These are phyloP conservation scores for Polydrusus pterygomalis DNA, from an alignment of 2,888 invertebrate genomes.

Conservation along the genomic window DNA sequence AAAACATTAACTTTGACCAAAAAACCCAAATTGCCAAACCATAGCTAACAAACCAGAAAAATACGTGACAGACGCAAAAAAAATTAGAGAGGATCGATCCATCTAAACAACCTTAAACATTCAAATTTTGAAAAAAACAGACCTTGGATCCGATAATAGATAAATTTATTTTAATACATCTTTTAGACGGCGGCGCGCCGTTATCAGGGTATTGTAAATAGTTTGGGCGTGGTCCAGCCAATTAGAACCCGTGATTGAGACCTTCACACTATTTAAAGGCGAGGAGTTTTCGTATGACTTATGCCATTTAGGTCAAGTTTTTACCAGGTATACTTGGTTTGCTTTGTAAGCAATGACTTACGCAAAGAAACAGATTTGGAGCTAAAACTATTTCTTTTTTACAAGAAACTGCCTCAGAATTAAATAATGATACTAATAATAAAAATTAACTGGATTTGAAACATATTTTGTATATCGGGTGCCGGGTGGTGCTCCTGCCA, in stretches of 20 bases:
- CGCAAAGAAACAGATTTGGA: too few species aligned
- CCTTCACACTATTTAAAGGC: conserved; percentile 54
- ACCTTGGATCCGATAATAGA: conserved; percentile 46
- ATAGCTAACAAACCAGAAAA: conserved; percentile 39
- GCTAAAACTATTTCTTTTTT: too few species aligned
- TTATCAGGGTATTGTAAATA: conserved; percentile 48
- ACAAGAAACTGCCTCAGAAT: too few species aligned
- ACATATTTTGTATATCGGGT: too few species aligned
- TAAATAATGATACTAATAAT: too few species aligned
- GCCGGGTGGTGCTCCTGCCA: too few species aligned
- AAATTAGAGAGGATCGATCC: conserved; percentile 44
- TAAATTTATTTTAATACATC: conserved; percentile 51
- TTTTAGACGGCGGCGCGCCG: conserved; percentile 29
- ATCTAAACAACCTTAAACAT: conserved; percentile 43
- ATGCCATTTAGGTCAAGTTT: conserved; percentile 42
- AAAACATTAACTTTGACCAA: conserved; percentile 3
- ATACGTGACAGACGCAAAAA: conserved; percentile 47
- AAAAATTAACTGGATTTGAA: too few species aligned
- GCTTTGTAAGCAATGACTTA: too few species aligned
- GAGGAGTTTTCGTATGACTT: conserved; percentile 51
- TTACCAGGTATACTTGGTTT: neutral
- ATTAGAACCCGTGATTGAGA: conserved; percentile 54
- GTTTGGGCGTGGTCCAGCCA: conserved; percentile 51
- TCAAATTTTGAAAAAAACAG: conserved; percentile 41
- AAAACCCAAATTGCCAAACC: conserved; percentile 15